Base-by-base conservation (phyloP, 2,888 invertebrate genomes). In the Tribolium freemani region DNA sequence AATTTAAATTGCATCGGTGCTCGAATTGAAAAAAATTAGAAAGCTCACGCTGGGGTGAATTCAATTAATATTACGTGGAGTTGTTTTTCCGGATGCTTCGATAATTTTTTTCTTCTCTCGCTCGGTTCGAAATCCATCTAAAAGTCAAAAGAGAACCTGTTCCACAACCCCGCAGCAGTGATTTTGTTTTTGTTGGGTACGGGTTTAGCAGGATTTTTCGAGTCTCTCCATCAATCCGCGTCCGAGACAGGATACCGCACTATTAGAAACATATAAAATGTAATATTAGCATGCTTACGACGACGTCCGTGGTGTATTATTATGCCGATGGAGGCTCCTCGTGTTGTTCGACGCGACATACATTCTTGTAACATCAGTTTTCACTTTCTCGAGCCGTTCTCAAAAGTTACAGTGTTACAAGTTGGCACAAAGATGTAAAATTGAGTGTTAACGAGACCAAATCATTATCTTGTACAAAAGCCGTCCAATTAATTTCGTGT, bases 351-450 rank as follows among this genome's bases (percentile, higher is more conserved):
- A 73, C 69, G 73, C 64, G 72, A 72, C 73, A 64, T 64, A 73
- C 73, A 73, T 69, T 72, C 72, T 64, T 69, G 46, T 64, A 72
- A 63, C 63, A 73, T 64, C 54, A 53, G 73, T 73, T 73, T 73
- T 73, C 73, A 73, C 73, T 73, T 73, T 73, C 72, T 51, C 48
- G 48, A 9, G 30, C n/a, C 48, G 45, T 20, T 26, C 50, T 46
- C 30, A 26, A 56, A 67, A 67, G 45, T 67, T 56, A 9, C 21
- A 16, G 2, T 16, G 16, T 16, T 16, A 16, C 16, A 16, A 16
- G 16, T 16, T 16, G 2, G 16, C 16, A 16, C 1, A 16, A 16
- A 16, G 16, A 16, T 16, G 16, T 16, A 16, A 16, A 26, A 26
- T 1, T 3, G 5, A 26, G 26, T 26, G 5, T 5, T 26, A 26